Conservation (phyloP, 2,888 invertebrate species). For the Aethes cnicana region DNA sequence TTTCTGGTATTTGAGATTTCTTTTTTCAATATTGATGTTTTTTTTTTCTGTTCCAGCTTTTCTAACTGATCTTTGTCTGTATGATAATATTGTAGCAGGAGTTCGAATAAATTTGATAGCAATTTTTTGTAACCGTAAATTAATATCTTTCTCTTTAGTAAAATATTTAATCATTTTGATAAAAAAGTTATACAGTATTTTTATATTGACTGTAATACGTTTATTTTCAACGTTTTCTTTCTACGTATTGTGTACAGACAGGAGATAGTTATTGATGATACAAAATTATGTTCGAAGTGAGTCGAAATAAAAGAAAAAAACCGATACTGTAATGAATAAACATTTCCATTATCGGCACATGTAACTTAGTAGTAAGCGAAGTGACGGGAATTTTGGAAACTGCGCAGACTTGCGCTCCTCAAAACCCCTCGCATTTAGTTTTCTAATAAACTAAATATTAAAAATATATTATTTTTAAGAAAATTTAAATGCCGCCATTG, state of each 20-base stretch:
- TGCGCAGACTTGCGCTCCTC: too few relatives aligned
- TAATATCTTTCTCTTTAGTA: background rate
- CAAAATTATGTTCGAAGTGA: background rate
- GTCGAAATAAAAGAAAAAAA: too few relatives aligned
- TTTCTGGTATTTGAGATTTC: too few relatives aligned
- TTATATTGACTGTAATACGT: slow-evolving; percentile 1
- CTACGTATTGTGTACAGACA: slow-evolving; percentile 3
- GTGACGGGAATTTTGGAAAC: too few relatives aligned
- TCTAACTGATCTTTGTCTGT: slow-evolving; percentile 1
- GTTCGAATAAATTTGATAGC: slow-evolving; percentile 6
- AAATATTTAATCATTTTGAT: slow-evolving; percentile 6
- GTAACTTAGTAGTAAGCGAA: background rate
- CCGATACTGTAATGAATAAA: too few relatives aligned
- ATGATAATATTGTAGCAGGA: too few relatives aligned
- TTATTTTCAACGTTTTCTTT: background rate
- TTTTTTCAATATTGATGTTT: background rate
- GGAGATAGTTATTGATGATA: background rate
- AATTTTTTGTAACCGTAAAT: background rate
- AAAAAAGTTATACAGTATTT: slow-evolving; percentile 4
- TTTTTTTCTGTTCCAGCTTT: slow-evolving; percentile 9
- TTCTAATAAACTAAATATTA: background rate
- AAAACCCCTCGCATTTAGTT: too few relatives aligned
- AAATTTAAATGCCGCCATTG: slow-evolving; percentile 10
- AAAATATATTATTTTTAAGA: background rate
- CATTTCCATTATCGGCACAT: background rate